Percentiles rank a stretch among this genome's conserved stretches.
Conservation (phyloP, 2,888 invertebrate genomes). For the Drosophila pegasa region DNA sequence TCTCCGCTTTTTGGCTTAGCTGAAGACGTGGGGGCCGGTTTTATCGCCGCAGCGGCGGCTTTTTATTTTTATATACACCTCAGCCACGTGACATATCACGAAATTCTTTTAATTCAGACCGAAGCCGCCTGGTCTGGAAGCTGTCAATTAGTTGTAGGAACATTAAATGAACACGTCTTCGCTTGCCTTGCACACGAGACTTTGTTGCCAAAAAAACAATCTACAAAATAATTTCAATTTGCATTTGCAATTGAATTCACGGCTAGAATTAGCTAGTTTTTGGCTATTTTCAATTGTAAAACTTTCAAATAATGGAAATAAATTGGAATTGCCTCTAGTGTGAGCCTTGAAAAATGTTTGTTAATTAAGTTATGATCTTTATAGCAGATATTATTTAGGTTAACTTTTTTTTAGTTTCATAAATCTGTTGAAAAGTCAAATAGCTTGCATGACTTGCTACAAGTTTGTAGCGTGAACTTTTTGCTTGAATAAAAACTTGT, state of each 20-base stretch:
- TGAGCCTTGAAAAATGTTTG: too few species aligned
- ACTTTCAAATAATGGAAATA: too few species aligned
- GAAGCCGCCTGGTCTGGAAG: constrained; percentile 44
- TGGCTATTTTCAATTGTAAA: not conserved
- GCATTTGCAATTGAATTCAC: not conserved
- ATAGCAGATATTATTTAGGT: too few species aligned
- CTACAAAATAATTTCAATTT: constrained; percentile 1
- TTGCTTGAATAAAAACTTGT: too few species aligned
- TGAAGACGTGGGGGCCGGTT: constrained; percentile 60
- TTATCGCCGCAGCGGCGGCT: constrained; percentile 39
- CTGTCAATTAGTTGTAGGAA: constrained; percentile 69
- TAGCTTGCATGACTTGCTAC: too few species aligned
- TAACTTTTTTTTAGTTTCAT: too few species aligned
- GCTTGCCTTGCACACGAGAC: not conserved
- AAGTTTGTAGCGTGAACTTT: too few species aligned
- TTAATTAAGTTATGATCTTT: too few species aligned
- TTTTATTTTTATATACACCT: constrained; percentile 46
- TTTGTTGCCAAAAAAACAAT: constrained; percentile 6
- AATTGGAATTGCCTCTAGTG: too few species aligned
- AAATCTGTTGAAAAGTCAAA: too few species aligned
- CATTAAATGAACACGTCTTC: constrained; percentile 54
- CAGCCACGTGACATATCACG: constrained; percentile 77
- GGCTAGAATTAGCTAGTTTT: not conserved
- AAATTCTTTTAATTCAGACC: constrained; percentile 58
- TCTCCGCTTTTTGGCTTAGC: constrained; percentile 9